Evolutionary conservation across 2,113 vertebrate genomes (phyloP).

Genomic region (Petroica traversi): DNA sequence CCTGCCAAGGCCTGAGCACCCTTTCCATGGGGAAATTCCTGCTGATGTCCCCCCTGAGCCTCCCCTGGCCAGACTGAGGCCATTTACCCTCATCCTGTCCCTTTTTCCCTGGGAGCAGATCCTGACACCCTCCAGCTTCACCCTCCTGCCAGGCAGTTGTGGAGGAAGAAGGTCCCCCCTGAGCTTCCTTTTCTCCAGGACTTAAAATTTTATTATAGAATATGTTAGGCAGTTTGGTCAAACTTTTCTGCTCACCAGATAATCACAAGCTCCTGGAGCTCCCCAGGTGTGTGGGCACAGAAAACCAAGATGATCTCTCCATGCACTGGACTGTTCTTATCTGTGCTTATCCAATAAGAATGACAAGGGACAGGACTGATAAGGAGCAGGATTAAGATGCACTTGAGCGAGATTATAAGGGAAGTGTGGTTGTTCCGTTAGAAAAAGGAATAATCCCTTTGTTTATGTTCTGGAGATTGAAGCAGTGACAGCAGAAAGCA

Average conservation of each 20-base stretch:
- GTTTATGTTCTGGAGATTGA: background rate
- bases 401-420: background rate
- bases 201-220: background rate
- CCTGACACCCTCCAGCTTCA: background rate
- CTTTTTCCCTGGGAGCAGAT: background rate
- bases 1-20: rapidly evolving
- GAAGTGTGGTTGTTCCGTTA: background rate
- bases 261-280: no score
- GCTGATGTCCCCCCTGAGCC: rapidly evolving
- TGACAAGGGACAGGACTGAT: background rate
- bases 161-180: background rate
- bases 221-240: background rate
- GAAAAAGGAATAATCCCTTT: background rate
- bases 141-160: background rate
- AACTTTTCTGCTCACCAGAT: background rate
- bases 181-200: background rate
- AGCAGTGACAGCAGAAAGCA: background rate
- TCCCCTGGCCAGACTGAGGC: background rate
- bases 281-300: background rate
- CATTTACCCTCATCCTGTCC: rapidly evolving
- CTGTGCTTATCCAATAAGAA: background rate
- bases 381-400: conserved; percentile 1
- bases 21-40: background rate
- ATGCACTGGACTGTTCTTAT: background rate
- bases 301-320: background rate